Evolutionary conservation across 2,888 invertebrate species (phyloP), one percentile per base, ranked within the genome.

Genomic region (Plebejus melissa): DNA sequence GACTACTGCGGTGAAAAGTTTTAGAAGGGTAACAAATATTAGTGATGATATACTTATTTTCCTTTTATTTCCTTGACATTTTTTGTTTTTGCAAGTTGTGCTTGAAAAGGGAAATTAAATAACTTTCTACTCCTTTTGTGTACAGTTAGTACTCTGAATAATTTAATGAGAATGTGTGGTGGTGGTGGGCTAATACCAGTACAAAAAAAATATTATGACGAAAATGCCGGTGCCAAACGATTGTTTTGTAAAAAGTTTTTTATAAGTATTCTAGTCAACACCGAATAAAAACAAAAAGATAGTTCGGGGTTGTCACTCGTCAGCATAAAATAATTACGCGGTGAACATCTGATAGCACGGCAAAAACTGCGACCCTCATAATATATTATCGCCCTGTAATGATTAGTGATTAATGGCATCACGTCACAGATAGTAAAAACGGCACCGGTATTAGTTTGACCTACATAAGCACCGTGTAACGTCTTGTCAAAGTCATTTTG

Each of bases 331-430:
- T 32, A 72, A 72, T 54, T 54, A 72, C 16, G 50, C 46, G 72
- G n/a, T 9, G 60, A 9, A 41, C 70, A 71, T 71, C 72, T 32
- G 50, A 32, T 72, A 54, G 50, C 28, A 32, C 32, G 16, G 50
- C 54, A 72, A 54, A 72, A 72, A 72, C 28, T 72, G 28, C 50
- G 22, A 32, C 32, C 54, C 72, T 54, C 16, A 32, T 72, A 72
- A 72, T 72, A 72, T 28, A 72, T 72, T 72, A 72, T 72, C 72
- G 72, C 36, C 28, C 32, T 32, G 46, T 32, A 32, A 72, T 72
- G 72, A 72, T 72, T 32, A 72, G 50, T 72, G 72, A 72, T 72
- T 72, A 72, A 72, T 72, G 72, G 28, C 54, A 22, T 71, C 50
- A 22, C 13, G 54, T 54, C 13, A 50, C 54, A 72, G 72, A 72